Base-by-base conservation (phyloP, 1,140 invertebrate species). In the Heliconius hermathena region DNA sequence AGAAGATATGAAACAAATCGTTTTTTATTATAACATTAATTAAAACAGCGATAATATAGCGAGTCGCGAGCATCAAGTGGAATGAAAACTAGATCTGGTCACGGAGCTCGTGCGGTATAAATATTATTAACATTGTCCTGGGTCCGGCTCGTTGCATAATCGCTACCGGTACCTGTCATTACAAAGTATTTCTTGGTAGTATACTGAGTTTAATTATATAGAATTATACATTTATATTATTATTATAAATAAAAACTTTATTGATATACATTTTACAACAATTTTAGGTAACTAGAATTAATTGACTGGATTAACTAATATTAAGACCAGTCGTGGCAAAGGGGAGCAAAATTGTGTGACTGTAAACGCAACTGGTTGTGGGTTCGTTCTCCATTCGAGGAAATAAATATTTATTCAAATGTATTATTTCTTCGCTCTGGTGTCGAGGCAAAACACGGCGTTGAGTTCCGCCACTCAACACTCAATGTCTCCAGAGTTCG, bases 131-230 rank as follows among this genome's bases (percentile, higher is more conserved):
- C 86, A 92, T 91, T 93, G 90, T 91, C 86, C 86, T 86, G 88
- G 81, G 89, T 92, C 90, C 90, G 90, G 89, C 90, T 93, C 74
- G 73, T 93, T 90, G 90, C 89, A 92, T 93, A 93, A 93, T 90
- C 85, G 87, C 80, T 86, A 88, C 87, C 85, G 87, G 85, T 87
- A 87, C 84, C 85, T 85, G 84, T 84, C 86, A 89, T 85, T 87
- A 84, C 78, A 82, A 83, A 84, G 80, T 79, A 82, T 84, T 87
- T 87, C 85, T 88, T 79, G 78, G 81, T 87, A 87, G 78, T 80
- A 84, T 79, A 80, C 75, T 81, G 83, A 66, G 73, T 83, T 83
- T 87, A 84, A 87, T 85, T 87, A 87, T 77, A 87, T 81, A 80
- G 79, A 80, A 84, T 84, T 85, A 84, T 85, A 83, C 82, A 87